These are phyloP conservation scores for Oeneis ivallda DNA, from an alignment of 2,888 invertebrate genomes.

Conservation along the genomic window DNA sequence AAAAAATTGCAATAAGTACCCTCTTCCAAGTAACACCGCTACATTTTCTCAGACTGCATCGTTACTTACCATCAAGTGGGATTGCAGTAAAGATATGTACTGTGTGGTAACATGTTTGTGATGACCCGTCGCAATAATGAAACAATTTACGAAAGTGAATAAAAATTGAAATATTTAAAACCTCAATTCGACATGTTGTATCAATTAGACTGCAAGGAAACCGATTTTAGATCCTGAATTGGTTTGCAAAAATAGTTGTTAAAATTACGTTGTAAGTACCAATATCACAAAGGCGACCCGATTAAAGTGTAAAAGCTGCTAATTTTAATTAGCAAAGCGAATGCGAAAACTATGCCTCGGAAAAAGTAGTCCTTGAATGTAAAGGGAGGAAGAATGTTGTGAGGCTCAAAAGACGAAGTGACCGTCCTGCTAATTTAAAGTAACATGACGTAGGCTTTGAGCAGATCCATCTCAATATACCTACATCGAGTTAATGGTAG, in stretches of 20 bases:
- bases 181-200: too few relatives aligned
- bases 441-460: neutral
- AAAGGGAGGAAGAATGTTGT: neutral
- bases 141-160: too few relatives aligned
- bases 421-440: neutral
- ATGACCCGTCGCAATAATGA: too few relatives aligned
- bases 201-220: neutral
- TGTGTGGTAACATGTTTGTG: too few relatives aligned
- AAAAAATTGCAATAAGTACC: too few relatives aligned
- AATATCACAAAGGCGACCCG: neutral
- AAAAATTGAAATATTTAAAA: too few relatives aligned
- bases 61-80: too few relatives aligned
- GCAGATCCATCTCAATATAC: too few relatives aligned
- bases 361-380: neutral
- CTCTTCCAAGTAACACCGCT: too few relatives aligned
- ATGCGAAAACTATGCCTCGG: neutral
- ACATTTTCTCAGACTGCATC: too few relatives aligned
- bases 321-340: slow-evolving; percentile 16
- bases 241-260: neutral
- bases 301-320: neutral
- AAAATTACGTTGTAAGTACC: neutral
- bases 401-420: slow-evolving; percentile 8
- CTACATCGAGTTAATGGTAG: too few relatives aligned
- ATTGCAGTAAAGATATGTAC: too few relatives aligned
- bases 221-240: neutral